Conservation (phyloP, 2,113 vertebrate species). For the Ellobius talpinus region DNA sequence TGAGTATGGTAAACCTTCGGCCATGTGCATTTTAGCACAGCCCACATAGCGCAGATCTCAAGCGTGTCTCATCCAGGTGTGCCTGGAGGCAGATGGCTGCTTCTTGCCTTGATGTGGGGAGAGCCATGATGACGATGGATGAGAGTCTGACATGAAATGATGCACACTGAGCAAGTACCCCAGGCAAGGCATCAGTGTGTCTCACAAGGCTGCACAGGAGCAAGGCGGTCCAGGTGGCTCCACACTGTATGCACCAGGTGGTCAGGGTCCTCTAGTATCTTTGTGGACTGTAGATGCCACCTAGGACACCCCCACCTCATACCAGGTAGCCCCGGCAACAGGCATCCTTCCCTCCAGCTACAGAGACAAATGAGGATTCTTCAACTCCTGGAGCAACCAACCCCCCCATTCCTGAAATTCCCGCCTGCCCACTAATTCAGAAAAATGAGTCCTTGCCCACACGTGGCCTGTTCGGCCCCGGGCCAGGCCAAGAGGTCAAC, state of each 20-base stretch:
- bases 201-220: no score
- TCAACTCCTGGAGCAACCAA: not conserved
- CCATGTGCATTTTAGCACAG: not conserved
- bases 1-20: no score
- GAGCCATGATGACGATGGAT: not conserved
- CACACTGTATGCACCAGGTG: rapidly evolving
- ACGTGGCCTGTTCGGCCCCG: slow-evolving; percentile 28
- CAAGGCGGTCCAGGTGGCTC: no score
- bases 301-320: not conserved
- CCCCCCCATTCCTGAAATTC: not conserved
- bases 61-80: not conserved
- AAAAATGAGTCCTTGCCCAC: slow-evolving; percentile 38
- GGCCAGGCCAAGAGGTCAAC: slow-evolving; percentile 69
- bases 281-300: not conserved
- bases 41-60: not conserved
- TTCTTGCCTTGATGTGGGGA: not conserved
- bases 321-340: not conserved
- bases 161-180: rapidly evolving
- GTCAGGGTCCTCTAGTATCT: not conserved
- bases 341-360: not conserved
- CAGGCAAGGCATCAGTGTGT: not conserved
- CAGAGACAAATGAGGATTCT: not conserved
- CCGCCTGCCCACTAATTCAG: not conserved
- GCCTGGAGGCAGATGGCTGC: not conserved
- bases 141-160: rapidly evolving